Evolutionary conservation across 2,888 invertebrate genomes (phyloP).

Genomic region (Halocaridina rubra): DNA sequence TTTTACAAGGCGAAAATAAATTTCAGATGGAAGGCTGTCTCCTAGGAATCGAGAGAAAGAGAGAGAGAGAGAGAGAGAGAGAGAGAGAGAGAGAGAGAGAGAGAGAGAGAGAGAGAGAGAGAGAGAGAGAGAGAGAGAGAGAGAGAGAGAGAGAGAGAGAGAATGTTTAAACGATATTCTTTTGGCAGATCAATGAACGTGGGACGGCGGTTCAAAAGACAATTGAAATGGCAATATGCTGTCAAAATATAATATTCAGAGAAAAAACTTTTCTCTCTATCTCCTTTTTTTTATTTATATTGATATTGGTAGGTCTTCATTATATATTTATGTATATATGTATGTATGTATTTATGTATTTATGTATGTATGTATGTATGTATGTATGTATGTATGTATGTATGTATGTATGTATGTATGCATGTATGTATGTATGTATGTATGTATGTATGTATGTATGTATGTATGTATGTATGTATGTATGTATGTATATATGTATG

Average conservation of each 20-base stretch:
- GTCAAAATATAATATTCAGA: neutral
- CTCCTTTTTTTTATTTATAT: neutral
- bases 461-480: neutral
- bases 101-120: conserved; percentile 4
- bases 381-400: neutral
- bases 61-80: neutral
- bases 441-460: neutral
- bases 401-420: neutral
- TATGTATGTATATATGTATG: neutral
- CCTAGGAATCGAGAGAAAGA: neutral
- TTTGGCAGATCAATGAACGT: neutral
- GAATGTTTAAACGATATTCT: neutral
- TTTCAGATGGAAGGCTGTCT: too few species aligned
- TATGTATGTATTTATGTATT: neutral
- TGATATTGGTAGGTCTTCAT: neutral
- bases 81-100: neutral
- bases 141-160: neutral
- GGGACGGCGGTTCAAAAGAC: too few species aligned
- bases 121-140: neutral
- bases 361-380: neutral
- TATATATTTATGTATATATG: neutral
- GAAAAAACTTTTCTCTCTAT: neutral
- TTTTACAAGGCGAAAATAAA: too few species aligned
- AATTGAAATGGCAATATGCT: too few species aligned
- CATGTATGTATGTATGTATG: neutral